Evolutionary conservation across 2,888 invertebrate genomes (phyloP), one percentile per base, ranked within the genome.

Genomic region (Agrilus cyanescens): DNA sequence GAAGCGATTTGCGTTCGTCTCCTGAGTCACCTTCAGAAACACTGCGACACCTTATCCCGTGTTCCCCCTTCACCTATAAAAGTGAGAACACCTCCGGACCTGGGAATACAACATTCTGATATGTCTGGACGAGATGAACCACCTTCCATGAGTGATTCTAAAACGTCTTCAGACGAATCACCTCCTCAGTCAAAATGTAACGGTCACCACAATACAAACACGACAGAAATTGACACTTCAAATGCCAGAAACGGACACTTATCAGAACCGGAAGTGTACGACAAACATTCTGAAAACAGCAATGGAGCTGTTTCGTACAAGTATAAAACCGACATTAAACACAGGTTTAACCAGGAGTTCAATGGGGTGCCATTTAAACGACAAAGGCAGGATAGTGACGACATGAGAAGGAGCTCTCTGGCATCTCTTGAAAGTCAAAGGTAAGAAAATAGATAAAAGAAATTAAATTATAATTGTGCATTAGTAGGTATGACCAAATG

Each of bases 321-420:
- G 69, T 94, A 91, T 70, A 95, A 95, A 69, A 93, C 87, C 57
- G 87, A 85, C 60, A 94, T 95, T 52, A 90, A 93, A 59, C 82
- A 91, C 61, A 73, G 94, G 45, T 94, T 94, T 48, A 65, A 57
- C 32, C 66, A 67, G 44, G 67, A 67, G 48, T 50, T 63, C 53
- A 71, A 69, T 37, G 70, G 61, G 2, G 62, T 61, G 35, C 46
- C 51, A 2, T 57, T 57, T 29, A 52, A 51, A 31, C 42, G 53
- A 12, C 60, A 60, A 46, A 52, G 55, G 34, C 53, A 54, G 40
- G 59, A 58, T 46, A 36, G 55, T 37, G 56, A 56, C 32, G 54
- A 54, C 32, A 50, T 50, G 12, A 45, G 62, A 38, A 55, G 61
- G 37, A 57, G 51, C 40, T 63, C 63, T 10, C 44, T 59, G 20